Evolutionary conservation across 2,888 invertebrate genomes (phyloP), one percentile per base, ranked within the genome.

Genomic region (Lasius platythorax): DNA sequence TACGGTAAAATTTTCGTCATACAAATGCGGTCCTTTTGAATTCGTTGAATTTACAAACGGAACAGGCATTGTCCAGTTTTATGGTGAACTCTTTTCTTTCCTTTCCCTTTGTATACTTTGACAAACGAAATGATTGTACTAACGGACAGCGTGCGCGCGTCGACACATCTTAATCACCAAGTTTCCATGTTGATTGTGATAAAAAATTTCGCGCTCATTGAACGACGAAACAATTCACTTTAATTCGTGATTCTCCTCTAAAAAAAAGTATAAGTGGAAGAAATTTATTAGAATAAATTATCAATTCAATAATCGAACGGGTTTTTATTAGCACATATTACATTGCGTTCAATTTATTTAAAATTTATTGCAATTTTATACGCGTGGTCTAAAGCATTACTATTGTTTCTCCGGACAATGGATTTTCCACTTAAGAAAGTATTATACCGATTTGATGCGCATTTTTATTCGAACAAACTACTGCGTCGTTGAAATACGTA

Each of bases 121-220:
- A 78, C 78, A 78, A 70, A n/a, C 30, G 56, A 56, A 56, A 78
- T 70, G 40, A 78, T 78, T 78, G 70, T 70, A 15, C n/a, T 12
- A 23, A 9, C 30, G 30, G 9, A 43, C 56, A 68, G 50, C 8
- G 50, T n/a, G 50, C 1, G 50, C 50, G 40, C 23, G 30, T n/a
- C 56, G 15, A 78, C 40, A 33, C 56, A 40, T 70, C 70, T 78
- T 78, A 68, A 70, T 78, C 78, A 70, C 9, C 70, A 70, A n/a
- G 70, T 63, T 56, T 58, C 68, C 15, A 58, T n/a, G 43, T 70
- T 30, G 78, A 70, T 78, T 78, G 53, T 18, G 64, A 18, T 11
- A 67, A 78, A 78, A 58, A 68, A 78, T 56, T 12, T 78, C 53
- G 12, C 56, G 30, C 9, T 78, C 56, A 43, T 78, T 18, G 70